Conservation (phyloP, 2,888 invertebrate genomes). For the Lacanobia wlatinum region DNA sequence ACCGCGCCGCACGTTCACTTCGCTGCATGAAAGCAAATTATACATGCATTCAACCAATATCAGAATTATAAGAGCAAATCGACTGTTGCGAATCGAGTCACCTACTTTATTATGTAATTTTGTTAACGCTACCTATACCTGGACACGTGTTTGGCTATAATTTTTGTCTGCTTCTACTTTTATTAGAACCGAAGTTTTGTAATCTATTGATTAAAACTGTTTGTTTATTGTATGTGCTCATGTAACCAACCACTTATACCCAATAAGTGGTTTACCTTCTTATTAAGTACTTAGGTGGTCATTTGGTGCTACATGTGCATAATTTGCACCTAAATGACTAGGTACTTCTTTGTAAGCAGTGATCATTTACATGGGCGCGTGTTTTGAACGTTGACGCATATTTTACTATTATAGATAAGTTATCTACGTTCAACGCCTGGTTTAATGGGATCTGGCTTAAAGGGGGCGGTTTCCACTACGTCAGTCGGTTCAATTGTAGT, state of each 20-base stretch:
- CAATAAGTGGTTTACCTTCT: not conserved
- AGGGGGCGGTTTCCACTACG: slow-evolving; percentile 61
- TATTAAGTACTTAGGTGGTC: not conserved
- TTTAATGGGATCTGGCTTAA: slow-evolving; percentile 36
- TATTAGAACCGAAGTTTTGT: not conserved
- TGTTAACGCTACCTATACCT: not conserved
- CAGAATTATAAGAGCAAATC: slow-evolving; percentile 11
- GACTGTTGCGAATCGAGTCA: not conserved
- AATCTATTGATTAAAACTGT: not conserved
- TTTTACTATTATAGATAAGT: slow-evolving; percentile 40
- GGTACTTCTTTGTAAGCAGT: not conserved
- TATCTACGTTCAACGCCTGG: slow-evolving; percentile 60
- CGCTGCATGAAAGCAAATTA: slow-evolving; percentile 52
- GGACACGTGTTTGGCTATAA: not conserved
- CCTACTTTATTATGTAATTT: slow-evolving; percentile 22
- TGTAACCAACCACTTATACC: no score
- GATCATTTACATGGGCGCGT: not conserved
- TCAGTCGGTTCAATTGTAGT: slow-evolving; percentile 23
- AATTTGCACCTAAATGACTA: not conserved
- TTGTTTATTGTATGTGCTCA: slow-evolving; percentile 2
- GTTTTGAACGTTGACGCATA: slow-evolving; percentile 8
- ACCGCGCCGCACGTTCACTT: slow-evolving; percentile 59
- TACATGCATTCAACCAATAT: slow-evolving; percentile 34
- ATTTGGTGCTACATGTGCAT: not conserved
- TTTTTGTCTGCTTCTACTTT: not conserved